These are phyloP conservation scores for Columba guinea DNA, from an alignment of 2,797 vertebrate genomes.

Conservation along the genomic window DNA sequence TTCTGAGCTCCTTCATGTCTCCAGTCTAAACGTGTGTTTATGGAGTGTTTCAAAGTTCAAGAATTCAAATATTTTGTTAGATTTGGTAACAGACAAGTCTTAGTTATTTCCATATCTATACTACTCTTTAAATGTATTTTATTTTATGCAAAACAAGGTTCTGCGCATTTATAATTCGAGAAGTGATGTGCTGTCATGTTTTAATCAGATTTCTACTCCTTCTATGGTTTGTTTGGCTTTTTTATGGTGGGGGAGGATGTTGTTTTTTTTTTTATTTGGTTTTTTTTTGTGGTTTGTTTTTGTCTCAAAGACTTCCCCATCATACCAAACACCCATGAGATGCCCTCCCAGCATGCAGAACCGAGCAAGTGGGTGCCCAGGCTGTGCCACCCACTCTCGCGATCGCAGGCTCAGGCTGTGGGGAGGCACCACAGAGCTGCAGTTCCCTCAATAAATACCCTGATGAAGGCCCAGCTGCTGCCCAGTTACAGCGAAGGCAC, in stretches of 20 bases:
- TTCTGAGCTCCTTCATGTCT: background rate
- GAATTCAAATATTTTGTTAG: background rate
- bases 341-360: background rate
- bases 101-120: background rate
- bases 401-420: background rate
- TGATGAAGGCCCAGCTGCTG: background rate
- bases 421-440: background rate
- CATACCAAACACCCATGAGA: background rate
- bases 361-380: background rate
- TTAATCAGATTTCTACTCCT: background rate
- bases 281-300: background rate
- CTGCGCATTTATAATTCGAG: background rate
- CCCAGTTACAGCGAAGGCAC: background rate
- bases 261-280: background rate
- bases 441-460: background rate
- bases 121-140: background rate
- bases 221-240: background rate
- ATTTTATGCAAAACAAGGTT: background rate
- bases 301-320: background rate
- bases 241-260: fast-evolving
- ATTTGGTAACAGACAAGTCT: background rate
- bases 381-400: background rate
- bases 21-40: background rate
- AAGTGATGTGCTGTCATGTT: background rate
- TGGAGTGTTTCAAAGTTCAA: background rate